These are phyloP conservation scores for Micrasema minimum DNA, from an alignment of 1,140 invertebrate species.

Conservation along the genomic window DNA sequence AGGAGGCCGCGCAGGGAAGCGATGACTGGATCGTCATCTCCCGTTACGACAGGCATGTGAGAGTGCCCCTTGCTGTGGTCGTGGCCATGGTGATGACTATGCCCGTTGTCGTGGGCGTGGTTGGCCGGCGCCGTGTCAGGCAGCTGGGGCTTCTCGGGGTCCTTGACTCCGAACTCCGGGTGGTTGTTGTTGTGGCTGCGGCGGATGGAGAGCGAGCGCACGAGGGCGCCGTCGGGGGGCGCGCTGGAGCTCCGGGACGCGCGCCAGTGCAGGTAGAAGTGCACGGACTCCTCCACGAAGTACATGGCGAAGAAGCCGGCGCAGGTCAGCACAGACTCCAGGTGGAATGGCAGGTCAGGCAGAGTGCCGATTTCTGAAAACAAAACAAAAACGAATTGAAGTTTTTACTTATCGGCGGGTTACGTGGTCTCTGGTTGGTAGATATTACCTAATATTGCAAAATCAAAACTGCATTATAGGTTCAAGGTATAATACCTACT, in stretches of 20 bases:
- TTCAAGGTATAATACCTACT: too few relatives aligned
- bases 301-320: constrained; percentile 87
- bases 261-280: constrained; percentile 70
- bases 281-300: constrained; percentile 84
- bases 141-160: constrained; percentile 51
- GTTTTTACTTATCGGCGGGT: not conserved
- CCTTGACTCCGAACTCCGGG: constrained; percentile 59
- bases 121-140: constrained; percentile 54
- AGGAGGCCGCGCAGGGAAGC: constrained; percentile 78
- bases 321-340: constrained; percentile 79
- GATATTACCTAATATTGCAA: too few relatives aligned
- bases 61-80: constrained; percentile 67
- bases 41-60: constrained; percentile 59
- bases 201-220: constrained; percentile 62
- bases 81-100: constrained; percentile 58
- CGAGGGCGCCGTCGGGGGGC: constrained; percentile 59
- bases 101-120: constrained; percentile 57
- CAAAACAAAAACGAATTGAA: constrained; percentile 6
- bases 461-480: too few relatives aligned
- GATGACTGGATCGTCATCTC: constrained; percentile 70
- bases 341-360: constrained; percentile 69
- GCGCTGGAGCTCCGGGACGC: constrained; percentile 47
- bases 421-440: too few relatives aligned
- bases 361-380: constrained; percentile 61
- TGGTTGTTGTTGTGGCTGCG: constrained; percentile 51